phyloP scores from a whole-genome alignment of 1,140 invertebrate genomes.

The Drosophila rhopaloa region DNA sequence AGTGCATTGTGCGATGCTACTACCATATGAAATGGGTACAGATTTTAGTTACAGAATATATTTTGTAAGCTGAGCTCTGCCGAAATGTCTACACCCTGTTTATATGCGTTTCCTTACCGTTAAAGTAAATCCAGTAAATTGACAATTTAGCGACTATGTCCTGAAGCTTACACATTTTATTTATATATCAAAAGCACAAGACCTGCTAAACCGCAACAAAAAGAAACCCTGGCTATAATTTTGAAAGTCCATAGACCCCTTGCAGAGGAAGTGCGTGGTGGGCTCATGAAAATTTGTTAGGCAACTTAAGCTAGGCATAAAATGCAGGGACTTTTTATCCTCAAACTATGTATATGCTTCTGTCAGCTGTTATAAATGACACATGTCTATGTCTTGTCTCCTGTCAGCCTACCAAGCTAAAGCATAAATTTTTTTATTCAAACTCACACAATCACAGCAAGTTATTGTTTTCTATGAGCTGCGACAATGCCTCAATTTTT shows the following conservation, averaged over 20 bases:
- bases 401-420: slow-evolving; percentile 44
- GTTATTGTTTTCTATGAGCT: slow-evolving; percentile 80
- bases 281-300: slow-evolving; percentile 65
- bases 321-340: slow-evolving; percentile 52
- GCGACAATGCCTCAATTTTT: slow-evolving; percentile 44
- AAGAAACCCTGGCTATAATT: slow-evolving; percentile 50
- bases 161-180: slow-evolving; percentile 41
- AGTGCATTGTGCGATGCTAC: slow-evolving; percentile 16
- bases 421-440: slow-evolving; percentile 79
- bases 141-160: slow-evolving; percentile 61
- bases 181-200: slow-evolving; percentile 61
- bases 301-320: slow-evolving; percentile 70
- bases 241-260: slow-evolving; percentile 33
- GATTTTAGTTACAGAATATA: slow-evolving; percentile 22
- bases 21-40: slow-evolving; percentile 63
- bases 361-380: slow-evolving; percentile 68
- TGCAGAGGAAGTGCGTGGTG: background rate
- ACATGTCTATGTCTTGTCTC: slow-evolving; percentile 71
- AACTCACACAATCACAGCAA: slow-evolving; percentile 39
- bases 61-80: slow-evolving; percentile 19
- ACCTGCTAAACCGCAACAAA: slow-evolving; percentile 47
- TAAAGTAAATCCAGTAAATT: slow-evolving; percentile 72
- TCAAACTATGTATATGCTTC: slow-evolving; percentile 43
- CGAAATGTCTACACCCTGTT: slow-evolving; percentile 28
- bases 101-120: slow-evolving; percentile 30